Conservation (phyloP, 2,797 vertebrate genomes). For the Merluccius polli region DNA sequence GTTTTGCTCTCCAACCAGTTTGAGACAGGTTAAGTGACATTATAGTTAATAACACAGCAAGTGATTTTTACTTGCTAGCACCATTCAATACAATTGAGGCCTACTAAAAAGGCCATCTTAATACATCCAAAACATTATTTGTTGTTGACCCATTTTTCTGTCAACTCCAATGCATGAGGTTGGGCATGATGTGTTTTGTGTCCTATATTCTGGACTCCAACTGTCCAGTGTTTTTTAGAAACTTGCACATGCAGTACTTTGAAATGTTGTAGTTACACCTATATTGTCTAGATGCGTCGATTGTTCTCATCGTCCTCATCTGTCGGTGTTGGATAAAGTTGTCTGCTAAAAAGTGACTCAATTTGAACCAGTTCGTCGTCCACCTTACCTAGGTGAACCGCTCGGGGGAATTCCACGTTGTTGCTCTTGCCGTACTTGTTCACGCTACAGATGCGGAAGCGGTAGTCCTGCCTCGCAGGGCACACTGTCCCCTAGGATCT, state of each 20-base stretch:
- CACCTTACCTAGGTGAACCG: conserved; percentile 85
- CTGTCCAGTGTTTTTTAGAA: neutral
- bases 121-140: too few relatives aligned
- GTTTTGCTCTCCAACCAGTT: neutral
- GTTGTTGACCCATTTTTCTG: too few relatives aligned
- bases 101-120: neutral
- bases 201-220: neutral
- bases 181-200: neutral
- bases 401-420: conserved; percentile 86
- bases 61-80: neutral
- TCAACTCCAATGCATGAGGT: too few relatives aligned
- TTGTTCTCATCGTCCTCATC: neutral
- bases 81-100: neutral
- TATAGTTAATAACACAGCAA: neutral
- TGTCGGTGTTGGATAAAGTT: neutral
- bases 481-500: conserved; percentile 89
- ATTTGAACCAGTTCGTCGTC: neutral
- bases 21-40: neutral
- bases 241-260: neutral
- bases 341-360: neutral
- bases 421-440: conserved; percentile 88
- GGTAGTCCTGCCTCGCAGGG: conserved; percentile 87
- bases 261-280: neutral
- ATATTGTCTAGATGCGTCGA: neutral
- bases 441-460: conserved; percentile 87